A percentile compares a stretch with the other conserved stretches of the same genome.
phyloP scores from a whole-genome alignment of 1,140 invertebrate genomes.

The Eupeodes corollae region DNA sequence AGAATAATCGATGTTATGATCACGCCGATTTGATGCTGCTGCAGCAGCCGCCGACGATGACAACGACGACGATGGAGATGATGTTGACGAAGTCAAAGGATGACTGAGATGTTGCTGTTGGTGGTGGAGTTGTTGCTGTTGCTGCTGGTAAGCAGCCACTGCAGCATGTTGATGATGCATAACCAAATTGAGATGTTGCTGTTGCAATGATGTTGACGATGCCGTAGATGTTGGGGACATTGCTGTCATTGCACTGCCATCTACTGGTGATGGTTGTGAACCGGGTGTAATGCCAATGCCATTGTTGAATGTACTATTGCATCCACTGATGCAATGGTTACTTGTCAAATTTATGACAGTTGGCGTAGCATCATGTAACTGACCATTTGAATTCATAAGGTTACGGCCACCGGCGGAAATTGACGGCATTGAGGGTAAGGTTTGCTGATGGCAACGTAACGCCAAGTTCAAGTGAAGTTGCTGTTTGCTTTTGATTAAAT shows the following conservation, averaged over 20 bases:
- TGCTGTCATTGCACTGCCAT: background rate
- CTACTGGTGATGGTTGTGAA: background rate
- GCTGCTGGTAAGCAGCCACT: conserved; percentile 9
- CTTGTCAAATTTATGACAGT: conserved; percentile 17
- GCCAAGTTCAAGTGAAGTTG: conserved; percentile 31
- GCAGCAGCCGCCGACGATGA: conserved; percentile 21
- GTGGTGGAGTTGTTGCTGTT: conserved; percentile 8
- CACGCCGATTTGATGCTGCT: conserved; percentile 29
- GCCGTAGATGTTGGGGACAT: conserved; percentile 8
- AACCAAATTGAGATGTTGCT: conserved; percentile 11
- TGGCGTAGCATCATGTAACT: conserved; percentile 11
- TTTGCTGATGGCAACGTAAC: conserved; percentile 30
- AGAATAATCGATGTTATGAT: conserved; percentile 37
- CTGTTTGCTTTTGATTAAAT: conserved; percentile 28
- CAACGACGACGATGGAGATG: conserved; percentile 6
- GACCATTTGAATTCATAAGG: conserved; percentile 5
- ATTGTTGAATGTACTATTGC: background rate
- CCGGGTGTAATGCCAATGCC: background rate
- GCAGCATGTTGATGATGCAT: conserved; percentile 12
- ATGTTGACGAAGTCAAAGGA: conserved; percentile 5
- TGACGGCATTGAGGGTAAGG: conserved; percentile 6
- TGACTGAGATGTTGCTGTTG: conserved; percentile 10
- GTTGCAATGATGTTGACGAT: conserved; percentile 5
- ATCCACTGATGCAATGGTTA: background rate
- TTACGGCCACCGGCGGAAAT: background rate